Base-by-base conservation (phyloP, 2,888 invertebrate genomes). In the Bhutanitis thaidina region DNA sequence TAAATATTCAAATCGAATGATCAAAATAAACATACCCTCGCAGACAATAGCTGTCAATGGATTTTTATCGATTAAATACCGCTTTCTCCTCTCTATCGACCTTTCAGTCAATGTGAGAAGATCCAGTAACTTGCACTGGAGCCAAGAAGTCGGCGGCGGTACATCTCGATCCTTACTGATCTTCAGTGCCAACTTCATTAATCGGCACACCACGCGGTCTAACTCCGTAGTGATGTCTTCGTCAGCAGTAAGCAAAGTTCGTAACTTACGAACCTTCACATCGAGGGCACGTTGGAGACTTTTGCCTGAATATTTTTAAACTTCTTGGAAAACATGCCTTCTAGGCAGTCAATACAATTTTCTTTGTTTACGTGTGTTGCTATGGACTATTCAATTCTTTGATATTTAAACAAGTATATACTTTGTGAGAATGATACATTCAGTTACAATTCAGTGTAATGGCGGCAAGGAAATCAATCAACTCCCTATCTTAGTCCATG, bases 101-200 rank as follows among this genome's bases (percentile, higher is more conserved):
- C 79, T 87, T 52, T 88, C 88, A 0, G 87, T 79, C 16, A 88
- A 64, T 0, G 77, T 76, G 1, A 89, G 69, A 1, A 89, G 60
- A 44, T 87, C 87, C 1, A 84, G 62, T 27, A 88, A 64, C 59
- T 87, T 88, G 61, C 70, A 76, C 55, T 85, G 80, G 71, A 87
- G 69, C 88, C 88, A 88, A 34, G 61, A 69, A 0, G 77, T 58
- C 0, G 82, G 74, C 0, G 80, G 78, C 0, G 80, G 74, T 0
- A 59, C 55, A 10, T 64, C 61, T 4, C 65, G 67, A 1, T 63
- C 60, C 49, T 49, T 71, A 30, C 79, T 75, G 1, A 69, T 71
- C 7, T 65, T 65, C 1, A 83, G 60, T 0, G 87, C 81, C 8
- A 89, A 57, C 61, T 80, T 82, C 78, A 84, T 77, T 1, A 89